Base-by-base conservation (phyloP, 2,797 vertebrate genomes). In the Sebastolobus altivelis region DNA sequence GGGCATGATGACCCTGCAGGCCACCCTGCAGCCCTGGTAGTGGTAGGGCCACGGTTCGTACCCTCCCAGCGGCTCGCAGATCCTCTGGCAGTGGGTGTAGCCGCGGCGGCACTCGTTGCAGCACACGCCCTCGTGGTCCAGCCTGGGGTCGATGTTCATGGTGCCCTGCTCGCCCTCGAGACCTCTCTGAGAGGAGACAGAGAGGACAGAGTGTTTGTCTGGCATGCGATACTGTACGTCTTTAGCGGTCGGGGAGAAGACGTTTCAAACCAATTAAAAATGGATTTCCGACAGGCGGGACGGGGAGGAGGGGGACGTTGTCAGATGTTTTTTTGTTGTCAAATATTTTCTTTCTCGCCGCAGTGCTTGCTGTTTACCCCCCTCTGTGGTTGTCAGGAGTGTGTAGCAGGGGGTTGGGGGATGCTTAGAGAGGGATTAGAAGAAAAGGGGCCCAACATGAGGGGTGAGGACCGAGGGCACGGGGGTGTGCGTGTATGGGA, bases 91-190 rank as follows among this genome's bases (percentile, higher is more conserved):
- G 83, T 98, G 97, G 0, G 96, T 97, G 94, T 98, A 97, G 61
- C 96, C 92, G 22, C 97, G 95, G 4, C 96, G 94, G 72, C 98
- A 98, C 81, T 98, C 97, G 1, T 91, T 88, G 77, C 97, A 99
- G 94, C 97, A 99, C 79, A 98, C 92, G 0, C 98, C 98, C 58
- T 96, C 91, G 65, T 99, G 97, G 84, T 99, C 98, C 95, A 99
- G 93, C 95, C 95, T 96, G 65, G 97, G 95, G 95, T 99, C 96
- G 38, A 97, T 97, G 81, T 96, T 96, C 97, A 97, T 96, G 81
- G 81, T 77, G 74, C 93, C 95, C 89, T 95, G 58, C 79, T 97
- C 96, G 7, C 95, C 95, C 92, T 98, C 97, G 10, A 96, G 93
- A n/a, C 86, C 90, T 78, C 96, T 95, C 96, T 97, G 94, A 14